Percentiles rank a stretch among this genome's conserved stretches.
Conservation (phyloP, 1,140 invertebrate genomes). For the Laupala kohalensis region DNA sequence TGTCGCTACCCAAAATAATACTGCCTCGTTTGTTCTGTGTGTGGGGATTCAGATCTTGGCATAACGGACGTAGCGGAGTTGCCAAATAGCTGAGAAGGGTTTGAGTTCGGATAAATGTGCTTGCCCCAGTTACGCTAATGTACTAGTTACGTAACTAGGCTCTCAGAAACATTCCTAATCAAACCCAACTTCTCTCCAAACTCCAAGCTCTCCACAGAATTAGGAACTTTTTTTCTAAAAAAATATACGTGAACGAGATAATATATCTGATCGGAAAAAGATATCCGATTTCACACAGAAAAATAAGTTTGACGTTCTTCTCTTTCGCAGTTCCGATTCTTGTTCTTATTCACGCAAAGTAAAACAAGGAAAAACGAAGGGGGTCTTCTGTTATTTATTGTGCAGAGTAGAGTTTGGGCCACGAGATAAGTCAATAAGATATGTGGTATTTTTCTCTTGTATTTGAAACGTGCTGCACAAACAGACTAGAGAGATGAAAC, state of each 20-base stretch:
- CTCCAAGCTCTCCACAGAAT: not conserved
- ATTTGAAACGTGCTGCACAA: not conserved
- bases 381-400: too few relatives aligned
- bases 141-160: not conserved
- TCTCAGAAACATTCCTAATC: not conserved
- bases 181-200: not conserved
- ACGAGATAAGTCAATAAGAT: not conserved
- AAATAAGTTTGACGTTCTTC: too few relatives aligned
- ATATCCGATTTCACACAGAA: not conserved
- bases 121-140: not conserved
- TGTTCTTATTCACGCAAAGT: not conserved
- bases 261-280: not conserved
- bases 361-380: not conserved
- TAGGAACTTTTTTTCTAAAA: not conserved
- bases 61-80: not conserved
- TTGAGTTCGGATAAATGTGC: not conserved
- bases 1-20: too few relatives aligned
- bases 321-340: too few relatives aligned
- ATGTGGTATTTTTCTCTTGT: not conserved
- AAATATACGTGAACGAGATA: not conserved
- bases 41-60: not conserved
- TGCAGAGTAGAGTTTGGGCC: too few relatives aligned
- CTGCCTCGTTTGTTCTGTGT: too few relatives aligned
- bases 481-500: too few relatives aligned
- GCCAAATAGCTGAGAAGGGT: not conserved